A percentile compares a stretch with the other conserved stretches of the same genome.
phyloP scores from a whole-genome alignment of 2,888 invertebrate species.

The Carabus problematicus region DNA sequence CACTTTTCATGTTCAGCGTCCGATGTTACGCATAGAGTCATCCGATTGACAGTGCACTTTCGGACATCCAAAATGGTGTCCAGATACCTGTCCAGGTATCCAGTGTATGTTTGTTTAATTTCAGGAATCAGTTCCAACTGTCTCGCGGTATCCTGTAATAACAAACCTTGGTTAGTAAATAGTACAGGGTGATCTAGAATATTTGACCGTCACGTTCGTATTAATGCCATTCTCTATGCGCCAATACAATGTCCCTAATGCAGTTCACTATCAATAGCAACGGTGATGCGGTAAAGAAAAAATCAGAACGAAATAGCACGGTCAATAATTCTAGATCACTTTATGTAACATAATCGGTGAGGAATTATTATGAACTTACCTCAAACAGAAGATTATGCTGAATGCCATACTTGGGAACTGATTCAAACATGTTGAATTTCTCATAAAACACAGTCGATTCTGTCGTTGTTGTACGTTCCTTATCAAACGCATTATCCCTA shows the following conservation, averaged over 20 bases:
- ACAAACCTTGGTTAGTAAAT: slow-evolving; percentile 19
- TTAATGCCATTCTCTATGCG: too few species aligned
- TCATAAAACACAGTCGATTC: slow-evolving; percentile 58
- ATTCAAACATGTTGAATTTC: slow-evolving; percentile 77
- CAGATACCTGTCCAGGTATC: slow-evolving; percentile 73
- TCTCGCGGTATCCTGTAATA: slow-evolving; percentile 73
- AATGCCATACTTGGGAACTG: slow-evolving; percentile 70
- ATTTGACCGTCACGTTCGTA: too few species aligned
- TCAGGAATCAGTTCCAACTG: slow-evolving; percentile 72
- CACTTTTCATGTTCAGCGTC: slow-evolving; percentile 91
- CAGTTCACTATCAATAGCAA: too few species aligned
- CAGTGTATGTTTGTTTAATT: slow-evolving; percentile 77
- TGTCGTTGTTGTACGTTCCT: slow-evolving; percentile 44
- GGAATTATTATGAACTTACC: too few species aligned
- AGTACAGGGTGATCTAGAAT: slow-evolving; percentile 33
- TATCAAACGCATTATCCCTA: slow-evolving; percentile 43
- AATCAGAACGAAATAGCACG: too few species aligned
- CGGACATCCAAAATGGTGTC: slow-evolving; percentile 76
- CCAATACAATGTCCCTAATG: too few species aligned
- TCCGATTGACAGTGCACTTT: slow-evolving; percentile 83
- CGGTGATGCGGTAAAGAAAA: too few species aligned
- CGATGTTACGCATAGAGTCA: slow-evolving; percentile 90
- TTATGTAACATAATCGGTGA: too few species aligned
- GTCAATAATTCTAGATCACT: too few species aligned
- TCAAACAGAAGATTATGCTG: slow-evolving; percentile 81